phyloP scores from a whole-genome alignment of 2,113 vertebrate species.

The Sapayoa aenigma region DNA sequence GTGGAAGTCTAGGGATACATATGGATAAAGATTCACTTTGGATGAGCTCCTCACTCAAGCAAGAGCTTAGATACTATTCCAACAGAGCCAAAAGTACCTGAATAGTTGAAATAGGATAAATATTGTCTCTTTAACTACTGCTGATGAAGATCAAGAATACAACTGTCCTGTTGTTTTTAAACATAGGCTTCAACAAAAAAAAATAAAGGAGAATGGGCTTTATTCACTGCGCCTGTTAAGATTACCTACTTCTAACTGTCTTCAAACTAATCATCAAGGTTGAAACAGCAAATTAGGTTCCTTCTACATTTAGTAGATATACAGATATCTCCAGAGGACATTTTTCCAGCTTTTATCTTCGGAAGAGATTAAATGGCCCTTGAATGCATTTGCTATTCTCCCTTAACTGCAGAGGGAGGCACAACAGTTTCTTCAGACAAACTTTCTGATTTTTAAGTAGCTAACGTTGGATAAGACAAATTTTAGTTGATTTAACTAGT shows the following conservation, averaged over 20 bases:
- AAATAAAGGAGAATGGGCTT: neutral
- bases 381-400: neutral
- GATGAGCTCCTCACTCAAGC: neutral
- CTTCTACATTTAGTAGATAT: neutral
- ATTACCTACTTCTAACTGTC: neutral
- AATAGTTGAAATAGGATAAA: neutral
- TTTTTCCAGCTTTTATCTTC: neutral
- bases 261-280: neutral
- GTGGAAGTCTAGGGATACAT: neutral
- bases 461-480: neutral
- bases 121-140: neutral
- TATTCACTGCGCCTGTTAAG: neutral
- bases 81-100: neutral
- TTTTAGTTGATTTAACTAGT: neutral
- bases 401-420: neutral
- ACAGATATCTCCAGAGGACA: neutral
- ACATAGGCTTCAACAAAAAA: neutral
- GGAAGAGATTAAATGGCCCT: neutral
- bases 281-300: neutral
- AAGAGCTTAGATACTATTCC: neutral
- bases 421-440: neutral
- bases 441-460: neutral
- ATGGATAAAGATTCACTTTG: neutral
- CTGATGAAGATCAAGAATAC: neutral
- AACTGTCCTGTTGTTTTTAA: neutral